Evolutionary conservation across 2,797 vertebrate species (phyloP), one percentile per base, ranked within the genome.

Genomic region (Micromesistius poutassou): DNA sequence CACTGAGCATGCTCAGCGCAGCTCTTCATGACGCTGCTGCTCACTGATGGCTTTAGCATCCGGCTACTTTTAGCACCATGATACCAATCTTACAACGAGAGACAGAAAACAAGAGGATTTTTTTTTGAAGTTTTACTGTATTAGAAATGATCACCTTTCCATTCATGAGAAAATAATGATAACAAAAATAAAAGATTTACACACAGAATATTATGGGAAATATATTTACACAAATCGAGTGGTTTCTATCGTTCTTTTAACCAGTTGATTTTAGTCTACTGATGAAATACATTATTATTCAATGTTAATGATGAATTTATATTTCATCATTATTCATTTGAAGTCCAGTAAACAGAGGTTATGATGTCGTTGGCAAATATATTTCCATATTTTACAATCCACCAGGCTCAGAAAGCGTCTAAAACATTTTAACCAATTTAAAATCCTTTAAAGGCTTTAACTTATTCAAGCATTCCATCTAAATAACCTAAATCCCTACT

Each of bases 51-150:
- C 31, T 36, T 72, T 35, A 35, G 71, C 31, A 25, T 62, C 55
- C 8, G 19, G 55, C 55, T 62, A 25, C 55, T 25, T 62, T 62
- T 62, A 62, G 55, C 55, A 62, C 8, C 55, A 62, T 62, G n/a
- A 25, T 62, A 62, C 31, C 28, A 19, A 2, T 42, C 8, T 8
- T 62, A 7, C 68, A 30, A 38, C 22, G 35, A 72, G 30, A 73
- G 73, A 71, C n/a, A 22, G n/a, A 62, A 31, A 74, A 78, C 0
- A 22, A 33, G 38, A 33, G 73, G 85, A 77, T 74, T 76, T 85
- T 46, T 77, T 84, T 91, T 78, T 86, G 80, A 81, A 78, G 46
- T 87, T 93, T 91, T 93, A 91, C 78, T 92, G 72, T 87, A 68
- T 79, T 86, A 88, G 82, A 90, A 90, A 87, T 88, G 68, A 80